These are phyloP conservation scores for Vanessa atalanta DNA, from an alignment of 1,140 invertebrate genomes.

Conservation along the genomic window DNA sequence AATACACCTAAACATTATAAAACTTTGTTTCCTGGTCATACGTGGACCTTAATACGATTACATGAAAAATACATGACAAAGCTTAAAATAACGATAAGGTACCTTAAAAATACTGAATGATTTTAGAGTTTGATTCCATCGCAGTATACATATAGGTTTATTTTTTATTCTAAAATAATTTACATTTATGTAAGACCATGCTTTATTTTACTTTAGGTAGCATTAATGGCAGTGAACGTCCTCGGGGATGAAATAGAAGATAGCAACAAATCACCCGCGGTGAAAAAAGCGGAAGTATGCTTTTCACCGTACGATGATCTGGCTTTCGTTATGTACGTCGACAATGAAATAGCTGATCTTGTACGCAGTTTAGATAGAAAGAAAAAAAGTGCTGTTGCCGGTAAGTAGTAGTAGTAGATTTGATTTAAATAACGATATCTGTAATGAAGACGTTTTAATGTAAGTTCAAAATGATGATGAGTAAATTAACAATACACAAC, in stretches of 20 bases:
- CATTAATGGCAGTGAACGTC: slow-evolving; percentile 88
- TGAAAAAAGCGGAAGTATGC: slow-evolving; percentile 74
- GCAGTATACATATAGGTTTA: slow-evolving; percentile 32
- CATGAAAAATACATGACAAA: too few relatives aligned
- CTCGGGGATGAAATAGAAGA: slow-evolving; percentile 85
- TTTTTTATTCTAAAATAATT: too few relatives aligned
- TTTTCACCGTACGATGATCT: slow-evolving; percentile 95
- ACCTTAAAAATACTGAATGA: slow-evolving; percentile 1
- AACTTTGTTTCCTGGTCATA: too few relatives aligned
- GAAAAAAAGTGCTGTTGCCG: slow-evolving; percentile 91
- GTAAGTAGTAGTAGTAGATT: slow-evolving; percentile 59
- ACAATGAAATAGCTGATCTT: slow-evolving; percentile 93
- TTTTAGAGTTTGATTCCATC: neutral
- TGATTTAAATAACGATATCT: too few relatives aligned
- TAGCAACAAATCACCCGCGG: slow-evolving; percentile 47
- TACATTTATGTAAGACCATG: neutral
- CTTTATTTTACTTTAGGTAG: slow-evolving; percentile 79
- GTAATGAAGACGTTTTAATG: too few relatives aligned
- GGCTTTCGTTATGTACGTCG: slow-evolving; percentile 98
- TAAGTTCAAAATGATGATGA: too few relatives aligned
- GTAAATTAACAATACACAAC: too few relatives aligned
- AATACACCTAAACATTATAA: neutral
- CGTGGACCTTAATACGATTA: too few relatives aligned
- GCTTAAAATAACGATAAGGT: too few relatives aligned
- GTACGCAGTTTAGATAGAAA: slow-evolving; percentile 93